phyloP scores from a whole-genome alignment of 2,888 invertebrate species.

The Campoplex nolae region DNA sequence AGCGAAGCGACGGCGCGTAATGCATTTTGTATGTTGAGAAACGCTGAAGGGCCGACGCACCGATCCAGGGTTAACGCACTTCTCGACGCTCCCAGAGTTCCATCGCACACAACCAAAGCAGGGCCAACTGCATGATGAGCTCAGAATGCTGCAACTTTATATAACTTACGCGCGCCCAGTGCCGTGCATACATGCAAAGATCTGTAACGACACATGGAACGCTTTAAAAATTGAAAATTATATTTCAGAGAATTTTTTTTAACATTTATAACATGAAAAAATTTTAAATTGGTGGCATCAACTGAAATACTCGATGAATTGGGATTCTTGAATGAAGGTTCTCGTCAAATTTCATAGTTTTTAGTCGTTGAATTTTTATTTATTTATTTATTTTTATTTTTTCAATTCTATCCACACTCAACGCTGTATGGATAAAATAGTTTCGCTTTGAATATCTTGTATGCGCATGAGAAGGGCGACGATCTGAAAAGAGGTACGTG shows the following conservation, averaged over 20 bases:
- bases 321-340: background rate
- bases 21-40: constrained; percentile 76
- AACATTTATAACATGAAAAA: too few relatives aligned
- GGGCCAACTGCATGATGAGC: constrained; percentile 36
- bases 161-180: constrained; percentile 8
- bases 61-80: constrained; percentile 81
- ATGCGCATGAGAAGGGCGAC: constrained; percentile 31
- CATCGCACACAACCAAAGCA: constrained; percentile 37
- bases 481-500: constrained; percentile 56
- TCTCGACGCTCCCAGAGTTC: constrained; percentile 62
- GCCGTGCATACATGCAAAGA: background rate
- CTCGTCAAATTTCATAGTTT: background rate
- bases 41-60: constrained; percentile 82
- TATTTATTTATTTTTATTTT: background rate
- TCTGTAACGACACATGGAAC: background rate
- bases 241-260: too few relatives aligned
- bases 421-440: background rate
- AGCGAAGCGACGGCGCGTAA: constrained; percentile 52
- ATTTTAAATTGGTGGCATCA: background rate
- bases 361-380: background rate
- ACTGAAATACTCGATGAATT: background rate
- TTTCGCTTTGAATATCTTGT: background rate
- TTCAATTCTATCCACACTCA: background rate
- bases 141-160: constrained; percentile 1
- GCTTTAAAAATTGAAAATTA: too few relatives aligned